Base-by-base conservation (phyloP, 2,113 vertebrate genomes). In the Elachura formosa region DNA sequence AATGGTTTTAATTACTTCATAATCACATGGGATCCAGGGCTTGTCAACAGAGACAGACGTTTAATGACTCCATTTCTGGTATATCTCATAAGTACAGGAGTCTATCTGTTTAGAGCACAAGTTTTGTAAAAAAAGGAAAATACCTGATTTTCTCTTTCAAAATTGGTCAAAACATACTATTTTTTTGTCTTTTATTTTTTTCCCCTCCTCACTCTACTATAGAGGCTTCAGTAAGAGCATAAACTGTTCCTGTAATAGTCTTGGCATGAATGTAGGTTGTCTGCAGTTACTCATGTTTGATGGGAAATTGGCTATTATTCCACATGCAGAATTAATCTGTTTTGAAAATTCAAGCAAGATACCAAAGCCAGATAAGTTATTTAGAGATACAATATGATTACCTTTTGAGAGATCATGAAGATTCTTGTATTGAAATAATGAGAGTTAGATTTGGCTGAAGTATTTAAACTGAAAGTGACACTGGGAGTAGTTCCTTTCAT, bases 1-100 rank as follows among this genome's bases (percentile, higher is more conserved):
- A 71, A 89, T 74, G 76, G 34, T 29, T 78, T 91, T 94, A 91
- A 95, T 95, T 96, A 91, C 77, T 87, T 62, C 63, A 59, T 89
- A 92, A 84, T 90, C 67, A 69, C 38, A 77, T 55, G 77, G 28
- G 46, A 84, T 67, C 55, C 68, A 87, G 87, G 80, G 33, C 43
- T 86, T 84, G 55, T 87, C 84, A 89, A 4, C 18, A 46, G 69
- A 81, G 55, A 63, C 84, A 94, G 72, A 31, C 90, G 79, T 77
- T 75, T 80, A 84, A 84, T 87, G 76, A 62, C 56, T 94, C 38
- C 21, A 8, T 85, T 86, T 76, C 45, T 93, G 76, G 64, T 55
- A 89, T 66, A 46, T 24, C 46, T 88, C 4, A 0, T 43, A 73
- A 80, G 46, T 58, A 46, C 26, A 81, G 40, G 48, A 84, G 38